Evolutionary conservation across 1,140 invertebrate genomes (phyloP), one percentile per base, ranked within the genome.

Genomic region (Drosophila nigrodunni): DNA sequence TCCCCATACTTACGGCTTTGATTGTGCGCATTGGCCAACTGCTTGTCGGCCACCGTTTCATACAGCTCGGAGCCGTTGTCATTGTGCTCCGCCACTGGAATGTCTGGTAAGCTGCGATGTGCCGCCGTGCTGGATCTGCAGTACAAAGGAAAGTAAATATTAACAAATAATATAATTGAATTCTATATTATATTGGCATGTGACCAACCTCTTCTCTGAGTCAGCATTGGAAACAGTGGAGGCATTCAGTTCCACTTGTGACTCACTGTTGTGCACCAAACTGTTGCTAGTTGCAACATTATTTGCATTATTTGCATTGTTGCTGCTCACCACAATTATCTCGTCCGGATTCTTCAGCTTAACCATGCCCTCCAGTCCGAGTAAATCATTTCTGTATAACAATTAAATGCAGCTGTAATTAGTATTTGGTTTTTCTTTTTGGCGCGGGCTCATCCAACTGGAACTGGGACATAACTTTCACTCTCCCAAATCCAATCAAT

Each of bases 31-130:
- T 90, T 87, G 43, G 78, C 59, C n/a, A 90, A 54, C 46, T 81
- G 75, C 93, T 94, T 94, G 66, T 94, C 94, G 13, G 94, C 94
- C n/a, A 96, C 95, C 7, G 95, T 95, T 13, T 95, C 95, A 80
- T 95, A 95, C 9, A 95, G 89, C 74, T 95, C 95, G 0, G 94
- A 95, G 21, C 94, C 94, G 83, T 95, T 95, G 55, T 94, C 94
- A 74, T 93, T 93, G 13, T 92, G 92, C 77, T 93, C 93, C 18
- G 79, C 82, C 50, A 94, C 93, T 55, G 95, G 95, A 79, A 95
- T 95, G 79, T 95, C 95, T 21, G 95, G 95, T 61, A 95, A 93
- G 92, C 95, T 95, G 89, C 95, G 93, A 77, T 95, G 94, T 9
- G 94, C 94, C 7, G 89, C 90, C 15, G 82, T 92, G 43, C 90